Percentiles rank a stretch among this genome's conserved stretches.
These are phyloP conservation scores for Menidia beryllina DNA, from an alignment of 2,113 vertebrate species.

Conservation along the genomic window DNA sequence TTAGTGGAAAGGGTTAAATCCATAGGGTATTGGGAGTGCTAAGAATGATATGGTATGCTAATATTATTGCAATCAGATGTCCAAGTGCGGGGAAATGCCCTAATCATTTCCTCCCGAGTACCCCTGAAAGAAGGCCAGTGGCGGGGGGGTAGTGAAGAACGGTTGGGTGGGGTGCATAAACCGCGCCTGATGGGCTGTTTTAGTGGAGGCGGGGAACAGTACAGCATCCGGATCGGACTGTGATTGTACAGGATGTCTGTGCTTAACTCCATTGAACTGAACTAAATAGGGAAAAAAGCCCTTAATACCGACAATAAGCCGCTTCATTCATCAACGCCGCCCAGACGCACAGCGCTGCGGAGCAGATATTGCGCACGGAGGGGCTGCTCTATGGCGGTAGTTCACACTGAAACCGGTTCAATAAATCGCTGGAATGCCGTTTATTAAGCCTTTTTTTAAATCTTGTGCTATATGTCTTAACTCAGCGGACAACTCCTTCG, in stretches of 20 bases:
- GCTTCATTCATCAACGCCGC: slow-evolving; percentile 57
- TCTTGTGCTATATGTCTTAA: not conserved
- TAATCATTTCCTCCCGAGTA: slow-evolving; percentile 69
- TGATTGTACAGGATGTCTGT: slow-evolving; percentile 67
- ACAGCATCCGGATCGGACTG: slow-evolving; percentile 61
- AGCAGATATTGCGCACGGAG: slow-evolving; percentile 55
- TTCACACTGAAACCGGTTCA: slow-evolving; percentile 19
- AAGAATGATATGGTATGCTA: slow-evolving; percentile 55
- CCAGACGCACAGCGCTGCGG: slow-evolving; percentile 68
- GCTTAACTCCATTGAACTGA: slow-evolving; percentile 67
- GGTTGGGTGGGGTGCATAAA: slow-evolving; percentile 38
- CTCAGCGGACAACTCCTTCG: slow-evolving; percentile 28
- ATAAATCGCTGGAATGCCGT: slow-evolving; percentile 34
- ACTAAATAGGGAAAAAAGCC: slow-evolving; percentile 72
- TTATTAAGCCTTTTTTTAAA: slow-evolving; percentile 21
- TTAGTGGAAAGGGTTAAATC: slow-evolving; percentile 34
- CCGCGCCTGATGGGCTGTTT: slow-evolving; percentile 37
- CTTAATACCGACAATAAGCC: slow-evolving; percentile 77
- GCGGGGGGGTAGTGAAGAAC: slow-evolving; percentile 22
- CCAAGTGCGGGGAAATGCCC: slow-evolving; percentile 61
- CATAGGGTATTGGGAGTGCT: slow-evolving; percentile 27
- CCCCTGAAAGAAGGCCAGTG: slow-evolving; percentile 66
- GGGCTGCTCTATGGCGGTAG: slow-evolving; percentile 30
- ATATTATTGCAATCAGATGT: slow-evolving; percentile 80
- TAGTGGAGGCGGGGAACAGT: slow-evolving; percentile 14